These are phyloP conservation scores for Calliphora vicina DNA, from an alignment of 1,140 invertebrate genomes.

Conservation along the genomic window DNA sequence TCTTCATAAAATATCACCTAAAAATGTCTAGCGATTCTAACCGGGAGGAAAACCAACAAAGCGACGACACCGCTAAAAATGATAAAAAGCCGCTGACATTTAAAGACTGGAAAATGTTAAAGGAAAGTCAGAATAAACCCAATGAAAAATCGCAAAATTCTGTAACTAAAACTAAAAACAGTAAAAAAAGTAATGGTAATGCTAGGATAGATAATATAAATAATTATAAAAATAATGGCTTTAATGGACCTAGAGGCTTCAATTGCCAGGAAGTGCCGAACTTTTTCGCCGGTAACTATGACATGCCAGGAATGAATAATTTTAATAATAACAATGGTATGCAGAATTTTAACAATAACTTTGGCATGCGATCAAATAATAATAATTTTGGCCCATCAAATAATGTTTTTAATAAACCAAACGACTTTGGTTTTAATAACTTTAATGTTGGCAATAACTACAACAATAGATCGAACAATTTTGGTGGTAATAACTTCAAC, in stretches of 20 bases:
- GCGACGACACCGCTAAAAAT: background rate
- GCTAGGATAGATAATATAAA: background rate
- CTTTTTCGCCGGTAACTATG: background rate
- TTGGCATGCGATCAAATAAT: background rate
- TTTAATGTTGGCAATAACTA: background rate
- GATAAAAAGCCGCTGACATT: background rate
- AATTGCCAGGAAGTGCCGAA: background rate
- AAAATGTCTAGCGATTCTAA: background rate
- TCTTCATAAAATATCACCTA: too few species aligned
- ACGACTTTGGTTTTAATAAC: background rate
- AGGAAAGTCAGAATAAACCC: background rate
- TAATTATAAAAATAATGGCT: background rate
- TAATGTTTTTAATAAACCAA: background rate
- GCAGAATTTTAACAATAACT: background rate
- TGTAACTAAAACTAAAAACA: background rate
- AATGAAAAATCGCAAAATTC: background rate
- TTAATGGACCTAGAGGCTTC: background rate
- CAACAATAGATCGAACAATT: background rate
- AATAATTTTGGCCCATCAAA: background rate
- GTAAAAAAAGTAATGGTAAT: too few species aligned
- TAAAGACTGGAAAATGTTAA: background rate
- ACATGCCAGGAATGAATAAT: background rate
- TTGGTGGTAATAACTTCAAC: background rate
- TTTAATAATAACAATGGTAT: background rate
- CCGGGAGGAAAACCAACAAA: background rate